Conservation (phyloP, 2,888 invertebrate genomes). For the Torymus texanus region DNA sequence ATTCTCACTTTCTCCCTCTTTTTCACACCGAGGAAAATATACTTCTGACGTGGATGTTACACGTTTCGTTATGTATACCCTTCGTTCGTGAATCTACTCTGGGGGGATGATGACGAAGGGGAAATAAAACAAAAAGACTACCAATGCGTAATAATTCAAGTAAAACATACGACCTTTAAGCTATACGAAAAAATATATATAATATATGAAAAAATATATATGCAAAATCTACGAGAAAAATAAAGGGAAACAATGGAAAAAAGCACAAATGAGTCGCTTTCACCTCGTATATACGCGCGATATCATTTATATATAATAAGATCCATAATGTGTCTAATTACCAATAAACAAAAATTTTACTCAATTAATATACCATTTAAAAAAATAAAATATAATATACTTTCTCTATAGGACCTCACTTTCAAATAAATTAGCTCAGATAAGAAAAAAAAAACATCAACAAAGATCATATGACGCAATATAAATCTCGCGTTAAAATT, state of each 20-base stretch:
- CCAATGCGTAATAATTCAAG: slow-evolving; percentile 34
- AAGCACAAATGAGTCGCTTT: slow-evolving; percentile 42
- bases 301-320: no score
- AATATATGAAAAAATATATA: slow-evolving; percentile 23
- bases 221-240: slow-evolving; percentile 8
- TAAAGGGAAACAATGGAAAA: slow-evolving; percentile 27
- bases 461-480: background rate
- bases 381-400: slow-evolving; percentile 35
- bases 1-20: slow-evolving; percentile 5
- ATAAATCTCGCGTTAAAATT: slow-evolving; percentile 5
- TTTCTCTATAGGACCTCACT: slow-evolving; percentile 5
- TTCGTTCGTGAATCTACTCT: slow-evolving; percentile 1
- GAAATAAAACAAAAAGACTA: slow-evolving; percentile 36
- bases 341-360: slow-evolving; percentile 22
- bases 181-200: slow-evolving; percentile 6
- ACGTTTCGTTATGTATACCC: slow-evolving; percentile 13
- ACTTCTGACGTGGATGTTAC: background rate
- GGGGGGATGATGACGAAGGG: slow-evolving; percentile 19
- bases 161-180: slow-evolving; percentile 41
- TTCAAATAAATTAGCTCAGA: slow-evolving; percentile 7
- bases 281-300: slow-evolving; percentile 22
- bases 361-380: slow-evolving; percentile 17
- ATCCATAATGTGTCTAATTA: no score
- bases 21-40: slow-evolving; percentile 11
- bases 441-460: slow-evolving; percentile 35